Base-by-base conservation (phyloP, 2,797 vertebrate genomes). In the Podargus strigoides region DNA sequence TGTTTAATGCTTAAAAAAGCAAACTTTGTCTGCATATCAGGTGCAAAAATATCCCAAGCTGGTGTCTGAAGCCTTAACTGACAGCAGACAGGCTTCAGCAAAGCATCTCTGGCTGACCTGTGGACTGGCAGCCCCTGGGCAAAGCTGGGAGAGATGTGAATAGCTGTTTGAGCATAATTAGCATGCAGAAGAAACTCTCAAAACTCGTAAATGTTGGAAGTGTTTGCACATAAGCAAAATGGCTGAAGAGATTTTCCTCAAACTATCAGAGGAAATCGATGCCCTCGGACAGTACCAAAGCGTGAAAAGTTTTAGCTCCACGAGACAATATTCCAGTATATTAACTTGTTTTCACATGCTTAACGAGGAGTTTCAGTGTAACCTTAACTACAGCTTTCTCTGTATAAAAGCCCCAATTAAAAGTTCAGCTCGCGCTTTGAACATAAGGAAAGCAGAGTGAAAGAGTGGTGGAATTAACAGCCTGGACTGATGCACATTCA, bases 391-490 rank as follows among this genome's bases (percentile, higher is more conserved):
- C 94, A 90, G 91, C 83, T 94, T 94, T 93, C 79, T 55, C 62
- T 73, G 41, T 36, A 32, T 87, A 63, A 93, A 91, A 94, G 89
- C 87, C 87, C 83, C 87, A 96, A 94, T 96, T 97, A 96, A 96
- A 94, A 93, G 93, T 93, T 94, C 93, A 95, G 85, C 93, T 95
- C 85, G 87, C 6, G 47, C 95, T 97, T 96, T 96, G 94, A 94
- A 94, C 82, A 2, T 70, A 53, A 91, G 94, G 93, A 87, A 94
- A 91, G 89, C 89, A 91, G 87, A 91, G 77, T 89, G 93, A 94
- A 91, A 94, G 94, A 44, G 89, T 37, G 68, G 17, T 49, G 82
- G 89, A 92, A 92, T 96, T 94, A 96, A 87, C 69, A 90, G 85
- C 83, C 83, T 20, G 52, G 59, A 28, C 89, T 94, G 76, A 79